phyloP scores from a whole-genome alignment of 2,888 invertebrate species.

The Volucella zonaria region DNA sequence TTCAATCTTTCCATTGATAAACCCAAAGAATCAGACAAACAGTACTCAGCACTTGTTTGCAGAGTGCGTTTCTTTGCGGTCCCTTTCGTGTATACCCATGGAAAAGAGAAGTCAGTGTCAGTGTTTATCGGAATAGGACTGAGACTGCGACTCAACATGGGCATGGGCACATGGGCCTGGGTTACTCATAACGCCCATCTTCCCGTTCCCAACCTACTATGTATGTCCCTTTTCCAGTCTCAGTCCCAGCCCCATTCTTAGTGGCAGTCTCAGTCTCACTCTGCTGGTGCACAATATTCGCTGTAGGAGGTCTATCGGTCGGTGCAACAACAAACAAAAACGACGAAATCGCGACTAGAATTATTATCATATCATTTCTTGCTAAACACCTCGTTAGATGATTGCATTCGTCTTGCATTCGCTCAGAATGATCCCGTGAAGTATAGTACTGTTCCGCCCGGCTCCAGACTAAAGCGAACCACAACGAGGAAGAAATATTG shows the following conservation, averaged over 20 bases:
- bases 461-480: slow-evolving; percentile 19
- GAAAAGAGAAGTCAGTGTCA: slow-evolving; percentile 21
- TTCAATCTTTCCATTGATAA: slow-evolving; percentile 57
- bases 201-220: slow-evolving; percentile 1
- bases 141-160: no score
- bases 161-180: background rate
- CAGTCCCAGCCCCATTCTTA: no score
- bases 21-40: slow-evolving; percentile 54
- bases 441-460: slow-evolving; percentile 17
- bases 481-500: slow-evolving; percentile 72
- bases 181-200: slow-evolving; percentile 68
- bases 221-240: no score
- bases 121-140: background rate
- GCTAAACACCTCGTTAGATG: slow-evolving; percentile 78
- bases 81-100: slow-evolving; percentile 1
- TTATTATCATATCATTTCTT: slow-evolving; percentile 79
- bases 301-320: slow-evolving; percentile 74
- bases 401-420: slow-evolving; percentile 71
- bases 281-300: slow-evolving; percentile 65
- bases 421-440: slow-evolving; percentile 8
- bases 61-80: slow-evolving; percentile 21
- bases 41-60: slow-evolving; percentile 65
- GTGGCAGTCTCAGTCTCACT: background rate
- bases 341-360: slow-evolving; percentile 78
- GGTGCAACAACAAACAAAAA: slow-evolving; percentile 76